Base-by-base conservation (phyloP, 2,888 invertebrate genomes). In the Empis stercorea region DNA sequence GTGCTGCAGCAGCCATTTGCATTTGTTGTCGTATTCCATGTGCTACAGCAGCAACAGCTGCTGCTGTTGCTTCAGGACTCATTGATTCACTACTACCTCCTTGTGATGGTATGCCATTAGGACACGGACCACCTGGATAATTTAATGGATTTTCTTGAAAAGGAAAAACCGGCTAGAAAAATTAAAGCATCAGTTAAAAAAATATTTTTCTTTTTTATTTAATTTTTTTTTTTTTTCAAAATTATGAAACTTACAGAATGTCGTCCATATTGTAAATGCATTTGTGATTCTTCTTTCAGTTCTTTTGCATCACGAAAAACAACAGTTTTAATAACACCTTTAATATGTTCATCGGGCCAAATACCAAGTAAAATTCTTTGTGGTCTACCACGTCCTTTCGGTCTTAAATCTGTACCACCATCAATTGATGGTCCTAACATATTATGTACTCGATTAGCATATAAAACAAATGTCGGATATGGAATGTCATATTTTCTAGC, bases 401-500 rank as follows among this genome's bases (percentile, higher is more conserved):
- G 92, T 61, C 92, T 76, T 65, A 92, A 74, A 76, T 92, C 88
- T 71, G 87, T 85, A 56, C 88, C 88, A 52, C 89, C 89, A 64
- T 91, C 89, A 45, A 87, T 87, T 52, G 89, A 91, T 43, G 92
- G 92, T 30, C 92, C 92, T 53, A 92, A 76, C 87, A 92, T 89
- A 68, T 92, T 92, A 73, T 92, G 91, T 43, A 92, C 91, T 49
- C 91, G 76, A 68, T 92, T 92, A 51, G 92, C 92, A 67, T 92
- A 92, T 45, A 92, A 76, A 54, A 92, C 92, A 70, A 92, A 92
- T 10, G 92, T 92, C 55, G 92, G 92, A 71, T 92, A 92, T 45
- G 92, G 92, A 66, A 92, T 92, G 74, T 92, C 92, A 73, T 88
- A 92, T 71, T 91, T 92, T 59, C 92, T 78, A 16, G 92, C 92